These are phyloP conservation scores for Melanargia galathea DNA, from an alignment of 2,888 invertebrate species.

Conservation along the genomic window DNA sequence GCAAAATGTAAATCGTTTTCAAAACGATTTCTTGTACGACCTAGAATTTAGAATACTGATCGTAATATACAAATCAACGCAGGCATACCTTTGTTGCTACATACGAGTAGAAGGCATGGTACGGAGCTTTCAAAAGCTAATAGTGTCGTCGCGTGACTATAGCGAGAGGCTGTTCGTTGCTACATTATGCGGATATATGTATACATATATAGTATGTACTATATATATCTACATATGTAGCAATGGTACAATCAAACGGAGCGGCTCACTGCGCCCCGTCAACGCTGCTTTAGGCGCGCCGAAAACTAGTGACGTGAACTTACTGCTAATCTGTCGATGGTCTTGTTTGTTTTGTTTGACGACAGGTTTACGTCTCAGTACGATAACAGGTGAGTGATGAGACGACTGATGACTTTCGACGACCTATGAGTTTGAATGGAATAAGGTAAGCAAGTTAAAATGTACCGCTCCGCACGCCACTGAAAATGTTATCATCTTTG, in stretches of 20 bases:
- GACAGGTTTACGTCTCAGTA: too few species aligned
- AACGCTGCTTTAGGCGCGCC: conserved; percentile 41
- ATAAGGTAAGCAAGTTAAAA: too few species aligned
- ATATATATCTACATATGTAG: conserved; percentile 22
- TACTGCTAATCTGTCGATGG: not conserved
- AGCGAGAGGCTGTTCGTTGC: not conserved
- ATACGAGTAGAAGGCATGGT: not conserved
- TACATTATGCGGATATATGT: not conserved
- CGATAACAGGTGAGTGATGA: too few species aligned
- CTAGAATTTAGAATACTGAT: too few species aligned
- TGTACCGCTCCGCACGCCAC: too few species aligned
- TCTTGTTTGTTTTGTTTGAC: not conserved
- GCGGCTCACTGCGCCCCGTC: conserved; percentile 47
- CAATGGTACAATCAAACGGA: conserved; percentile 47
- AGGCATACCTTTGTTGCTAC: not conserved
- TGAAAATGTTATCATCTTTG: too few species aligned
- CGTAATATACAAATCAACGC: too few species aligned
- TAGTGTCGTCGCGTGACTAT: not conserved
- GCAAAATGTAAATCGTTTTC: too few species aligned
- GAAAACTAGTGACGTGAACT: conserved; percentile 2
- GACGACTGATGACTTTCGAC: too few species aligned
- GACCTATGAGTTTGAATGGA: too few species aligned
- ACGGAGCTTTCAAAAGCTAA: not conserved
- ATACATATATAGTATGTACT: not conserved
- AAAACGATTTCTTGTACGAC: too few species aligned